Percentiles rank a stretch among this genome's conserved stretches.
Conservation (phyloP, 2,888 invertebrate species). For the Pandemis corylana region DNA sequence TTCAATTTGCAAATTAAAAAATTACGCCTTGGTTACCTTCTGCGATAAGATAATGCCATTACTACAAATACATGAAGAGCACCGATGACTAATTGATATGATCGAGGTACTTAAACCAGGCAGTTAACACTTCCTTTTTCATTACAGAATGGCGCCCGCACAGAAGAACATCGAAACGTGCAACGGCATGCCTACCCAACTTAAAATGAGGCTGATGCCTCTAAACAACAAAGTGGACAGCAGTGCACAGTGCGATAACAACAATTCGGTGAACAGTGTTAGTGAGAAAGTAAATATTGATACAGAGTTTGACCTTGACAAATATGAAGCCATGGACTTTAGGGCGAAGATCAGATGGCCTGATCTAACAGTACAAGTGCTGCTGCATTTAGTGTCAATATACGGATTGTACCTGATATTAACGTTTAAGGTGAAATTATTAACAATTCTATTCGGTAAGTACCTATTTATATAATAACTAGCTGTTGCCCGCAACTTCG, state of each 20-base stretch:
- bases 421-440: slow-evolving; percentile 80
- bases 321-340: slow-evolving; percentile 82
- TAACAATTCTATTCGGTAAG: slow-evolving; percentile 91
- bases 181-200: slow-evolving; percentile 54
- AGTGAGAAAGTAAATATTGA: slow-evolving; percentile 55
- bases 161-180: slow-evolving; percentile 63
- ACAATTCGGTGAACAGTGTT: slow-evolving; percentile 51
- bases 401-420: slow-evolving; percentile 89
- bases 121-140: slow-evolving; percentile 31
- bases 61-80: background rate
- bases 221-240: slow-evolving; percentile 53
- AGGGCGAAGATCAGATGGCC: slow-evolving; percentile 89
- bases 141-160: slow-evolving; percentile 65
- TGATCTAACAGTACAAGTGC: slow-evolving; percentile 88
- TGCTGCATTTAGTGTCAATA: slow-evolving; percentile 88
- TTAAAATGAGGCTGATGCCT: slow-evolving; percentile 60
- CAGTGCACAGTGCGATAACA: slow-evolving; percentile 58
- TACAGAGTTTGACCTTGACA: slow-evolving; percentile 67
- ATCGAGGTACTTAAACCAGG: too few relatives aligned
- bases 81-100: too few relatives aligned
- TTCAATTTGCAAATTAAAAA: too few relatives aligned
- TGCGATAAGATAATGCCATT: too few relatives aligned
- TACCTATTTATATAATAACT: slow-evolving; percentile 47
- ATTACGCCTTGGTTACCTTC: too few relatives aligned
- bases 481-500: too few relatives aligned